Conservation (phyloP, 2,797 vertebrate species). For the Xyrichtys novacula region DNA sequence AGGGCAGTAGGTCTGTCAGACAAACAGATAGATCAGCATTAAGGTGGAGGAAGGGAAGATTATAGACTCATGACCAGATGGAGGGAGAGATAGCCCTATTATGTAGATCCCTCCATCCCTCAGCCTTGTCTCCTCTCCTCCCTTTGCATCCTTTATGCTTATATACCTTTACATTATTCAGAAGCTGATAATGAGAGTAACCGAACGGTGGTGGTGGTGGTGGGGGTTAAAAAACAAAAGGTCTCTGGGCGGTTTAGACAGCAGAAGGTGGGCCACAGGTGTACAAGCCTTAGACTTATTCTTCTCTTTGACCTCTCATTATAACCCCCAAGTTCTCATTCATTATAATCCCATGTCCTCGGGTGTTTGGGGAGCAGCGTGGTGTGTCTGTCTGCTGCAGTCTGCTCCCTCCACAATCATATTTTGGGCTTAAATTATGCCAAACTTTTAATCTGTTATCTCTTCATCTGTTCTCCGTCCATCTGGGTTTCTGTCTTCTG, state of each 20-base stretch:
- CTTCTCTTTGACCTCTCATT: slow-evolving; percentile 81
- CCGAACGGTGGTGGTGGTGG: slow-evolving; percentile 41
- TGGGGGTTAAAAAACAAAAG: slow-evolving; percentile 37
- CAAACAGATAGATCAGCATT: slow-evolving; percentile 69
- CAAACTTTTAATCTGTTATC: slow-evolving; percentile 63
- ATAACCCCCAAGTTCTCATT: slow-evolving; percentile 71
- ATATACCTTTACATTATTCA: slow-evolving; percentile 85
- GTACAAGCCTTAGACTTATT: slow-evolving; percentile 75
- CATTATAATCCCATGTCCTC: slow-evolving; percentile 67
- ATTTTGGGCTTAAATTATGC: slow-evolving; percentile 71
- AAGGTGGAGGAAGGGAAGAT: slow-evolving; percentile 72
- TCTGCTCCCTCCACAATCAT: slow-evolving; percentile 69
- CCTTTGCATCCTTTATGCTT: slow-evolving; percentile 65
- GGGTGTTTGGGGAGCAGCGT: slow-evolving; percentile 64
- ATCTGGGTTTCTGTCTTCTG: slow-evolving; percentile 34
- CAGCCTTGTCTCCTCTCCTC: slow-evolving; percentile 49
- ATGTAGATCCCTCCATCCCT: slow-evolving; percentile 73
- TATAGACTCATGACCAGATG: slow-evolving; percentile 84
- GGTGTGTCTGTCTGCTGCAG: slow-evolving; percentile 59
- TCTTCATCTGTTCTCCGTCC: slow-evolving; percentile 43
- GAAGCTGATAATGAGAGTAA: slow-evolving; percentile 80
- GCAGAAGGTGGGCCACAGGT: slow-evolving; percentile 83
- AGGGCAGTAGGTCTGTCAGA: slow-evolving; percentile 56
- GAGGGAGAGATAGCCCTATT: slow-evolving; percentile 80
- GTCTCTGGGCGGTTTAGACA: slow-evolving; percentile 73